Evolutionary conservation across 2,888 invertebrate species (phyloP).

Genomic region (Drosophila maculinotata): DNA sequence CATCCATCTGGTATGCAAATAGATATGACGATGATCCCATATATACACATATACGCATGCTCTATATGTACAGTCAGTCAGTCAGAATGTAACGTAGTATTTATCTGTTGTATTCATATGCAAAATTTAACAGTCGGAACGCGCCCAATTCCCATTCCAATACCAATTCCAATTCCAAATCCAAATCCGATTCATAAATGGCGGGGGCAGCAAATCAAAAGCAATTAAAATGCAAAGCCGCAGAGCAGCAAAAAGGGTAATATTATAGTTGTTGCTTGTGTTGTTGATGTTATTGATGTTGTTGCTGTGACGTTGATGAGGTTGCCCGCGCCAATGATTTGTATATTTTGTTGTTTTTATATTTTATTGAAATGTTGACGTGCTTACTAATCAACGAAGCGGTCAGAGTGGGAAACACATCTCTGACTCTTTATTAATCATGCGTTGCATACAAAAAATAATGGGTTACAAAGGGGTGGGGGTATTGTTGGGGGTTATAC

Average conservation of each 20-base stretch:
- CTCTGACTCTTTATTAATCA: conserved; percentile 70
- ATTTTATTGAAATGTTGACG: conserved; percentile 73
- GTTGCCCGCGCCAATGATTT: conserved; percentile 63
- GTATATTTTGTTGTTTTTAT: conserved; percentile 30
- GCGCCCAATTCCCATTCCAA: conserved; percentile 66
- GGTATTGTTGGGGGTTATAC: neutral
- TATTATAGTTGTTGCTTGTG: conserved; percentile 30
- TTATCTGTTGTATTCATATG: conserved; percentile 52
- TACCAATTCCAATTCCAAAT: conserved; percentile 51
- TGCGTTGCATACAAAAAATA: conserved; percentile 63
- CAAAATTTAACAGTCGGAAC: conserved; percentile 62
- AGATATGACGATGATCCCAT: conserved; percentile 24
- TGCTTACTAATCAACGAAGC: conserved; percentile 75
- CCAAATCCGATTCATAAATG: conserved; percentile 59
- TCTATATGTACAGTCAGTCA: conserved; percentile 14
- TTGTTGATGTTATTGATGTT: conserved; percentile 21
- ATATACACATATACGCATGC: conserved; percentile 1
- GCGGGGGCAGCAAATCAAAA: conserved; percentile 73
- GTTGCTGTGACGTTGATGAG: conserved; percentile 65
- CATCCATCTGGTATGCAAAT: conserved; percentile 35
- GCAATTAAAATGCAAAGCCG: conserved; percentile 80
- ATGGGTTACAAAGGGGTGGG: conserved; percentile 7
- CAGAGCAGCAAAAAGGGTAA: conserved; percentile 48
- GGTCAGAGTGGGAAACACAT: conserved; percentile 64
- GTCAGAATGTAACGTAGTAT: conserved; percentile 31